Percentiles rank a stretch among this genome's conserved stretches.
phyloP scores from a whole-genome alignment of 30 jellyfish, hydroid and myxozoan species.

The Rhopilema esculentum region DNA sequence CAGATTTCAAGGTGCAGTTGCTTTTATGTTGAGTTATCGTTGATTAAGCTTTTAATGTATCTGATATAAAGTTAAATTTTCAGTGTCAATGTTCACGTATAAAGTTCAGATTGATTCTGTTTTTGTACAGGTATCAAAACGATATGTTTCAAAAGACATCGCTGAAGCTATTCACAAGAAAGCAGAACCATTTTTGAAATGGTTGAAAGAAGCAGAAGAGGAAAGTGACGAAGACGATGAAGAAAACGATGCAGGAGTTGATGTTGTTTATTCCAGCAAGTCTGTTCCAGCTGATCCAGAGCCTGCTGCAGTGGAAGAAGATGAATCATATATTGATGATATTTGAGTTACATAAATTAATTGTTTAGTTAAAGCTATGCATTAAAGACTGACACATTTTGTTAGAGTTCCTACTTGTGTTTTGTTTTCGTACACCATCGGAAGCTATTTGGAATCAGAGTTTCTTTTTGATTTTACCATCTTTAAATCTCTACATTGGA shows the following conservation, averaged over 20 bases:
- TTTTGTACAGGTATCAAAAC: constrained; percentile 88
- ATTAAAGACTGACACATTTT: background rate
- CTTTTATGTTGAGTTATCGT: too few relatives aligned
- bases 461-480: too few relatives aligned
- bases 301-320: constrained; percentile 66
- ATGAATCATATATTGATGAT: constrained; percentile 84
- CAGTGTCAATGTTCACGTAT: too few relatives aligned
- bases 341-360: constrained; percentile 1
- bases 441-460: background rate
- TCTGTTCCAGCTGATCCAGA: constrained; percentile 70
- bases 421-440: background rate
- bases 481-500: too few relatives aligned
- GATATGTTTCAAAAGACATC: constrained; percentile 83
- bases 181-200: constrained; percentile 93
- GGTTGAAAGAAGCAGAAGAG: constrained; percentile 99
- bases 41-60: too few relatives aligned
- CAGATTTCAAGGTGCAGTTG: too few relatives aligned
- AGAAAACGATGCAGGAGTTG: constrained; percentile 91
- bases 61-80: too few relatives aligned
- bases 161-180: constrained; percentile 85
- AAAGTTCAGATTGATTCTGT: too few relatives aligned
- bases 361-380: background rate
- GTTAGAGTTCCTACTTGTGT: background rate
- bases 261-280: constrained; percentile 85
- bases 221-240: constrained; percentile 94